Conservation (phyloP, 2,888 invertebrate species). For the Copidosoma aretas region DNA sequence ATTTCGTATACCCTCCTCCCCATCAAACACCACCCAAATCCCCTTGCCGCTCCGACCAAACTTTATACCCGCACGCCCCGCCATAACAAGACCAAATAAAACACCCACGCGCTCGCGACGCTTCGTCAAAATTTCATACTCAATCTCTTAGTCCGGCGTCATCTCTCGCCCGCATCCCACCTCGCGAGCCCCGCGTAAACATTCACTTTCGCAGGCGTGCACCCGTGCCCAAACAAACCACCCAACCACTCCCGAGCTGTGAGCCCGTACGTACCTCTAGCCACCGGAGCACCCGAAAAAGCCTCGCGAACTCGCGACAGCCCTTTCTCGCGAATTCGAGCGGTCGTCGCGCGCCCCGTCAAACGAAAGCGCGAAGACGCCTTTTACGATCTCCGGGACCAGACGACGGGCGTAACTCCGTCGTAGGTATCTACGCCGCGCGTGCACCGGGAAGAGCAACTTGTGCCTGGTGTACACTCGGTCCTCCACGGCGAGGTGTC, state of each 20-base stretch:
- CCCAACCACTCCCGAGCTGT: not conserved
- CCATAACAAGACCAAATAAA: conserved; percentile 20
- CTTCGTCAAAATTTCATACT: conserved; percentile 33
- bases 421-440: conserved; percentile 41
- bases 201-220: conserved; percentile 13
- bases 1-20: too few relatives aligned
- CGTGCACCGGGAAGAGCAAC: conserved; percentile 5
- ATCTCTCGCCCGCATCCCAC: conserved; percentile 26
- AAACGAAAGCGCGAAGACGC: conserved; percentile 3
- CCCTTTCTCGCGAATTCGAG: not conserved
- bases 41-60: not conserved
- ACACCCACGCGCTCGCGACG: not conserved
- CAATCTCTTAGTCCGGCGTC: conserved; percentile 36
- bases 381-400: conserved; percentile 25
- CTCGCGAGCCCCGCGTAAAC: conserved; percentile 30
- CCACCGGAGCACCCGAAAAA: not conserved
- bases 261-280: not conserved
- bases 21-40: too few relatives aligned
- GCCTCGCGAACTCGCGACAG: not conserved
- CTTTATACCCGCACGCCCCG: not conserved
- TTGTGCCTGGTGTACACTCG: too few relatives aligned
- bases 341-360: not conserved
- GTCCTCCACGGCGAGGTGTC: conserved; percentile 40
- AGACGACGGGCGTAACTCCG: conserved; percentile 45
- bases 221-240: conserved; percentile 22